Conservation (phyloP, 2,888 invertebrate genomes). For the Peribatodes rhomboidaria region DNA sequence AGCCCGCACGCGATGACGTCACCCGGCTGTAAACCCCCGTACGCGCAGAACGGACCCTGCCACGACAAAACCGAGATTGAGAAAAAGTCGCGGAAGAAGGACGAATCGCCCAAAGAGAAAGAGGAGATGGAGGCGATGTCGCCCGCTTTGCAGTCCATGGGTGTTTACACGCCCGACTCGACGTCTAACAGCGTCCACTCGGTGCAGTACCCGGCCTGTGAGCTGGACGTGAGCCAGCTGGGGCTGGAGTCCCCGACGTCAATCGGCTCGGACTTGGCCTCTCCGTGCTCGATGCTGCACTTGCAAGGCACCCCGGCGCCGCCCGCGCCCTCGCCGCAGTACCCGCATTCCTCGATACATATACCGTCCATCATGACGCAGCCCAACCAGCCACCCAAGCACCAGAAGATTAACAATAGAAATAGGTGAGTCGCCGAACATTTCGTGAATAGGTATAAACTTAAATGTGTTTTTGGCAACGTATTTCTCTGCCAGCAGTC, state of each 20-base stretch:
- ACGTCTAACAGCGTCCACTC: conserved; percentile 94
- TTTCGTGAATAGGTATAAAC: too few relatives aligned
- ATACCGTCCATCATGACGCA: conserved; percentile 83
- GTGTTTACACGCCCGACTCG: conserved; percentile 94
- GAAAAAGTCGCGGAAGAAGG: conserved; percentile 80
- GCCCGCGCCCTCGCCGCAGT: conserved; percentile 86
- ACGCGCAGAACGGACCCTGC: conserved; percentile 75
- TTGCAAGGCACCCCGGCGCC: conserved; percentile 74
- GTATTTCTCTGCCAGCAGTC: too few relatives aligned
- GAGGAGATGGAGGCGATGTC: conserved; percentile 81
- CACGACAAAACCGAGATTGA: conserved; percentile 78
- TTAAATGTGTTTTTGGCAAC: too few relatives aligned
- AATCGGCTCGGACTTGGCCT: conserved; percentile 94
- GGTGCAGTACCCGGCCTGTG: conserved; percentile 92
- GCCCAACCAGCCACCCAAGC: conserved; percentile 82
- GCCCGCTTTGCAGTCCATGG: conserved; percentile 92
- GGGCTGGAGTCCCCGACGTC: conserved; percentile 96
- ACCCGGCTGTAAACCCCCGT: conserved; percentile 72
- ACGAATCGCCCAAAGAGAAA: conserved; percentile 77
- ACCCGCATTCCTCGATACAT: conserved; percentile 84
- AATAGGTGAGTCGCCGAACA: conserved; percentile 72
- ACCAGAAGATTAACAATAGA: conserved; percentile 81
- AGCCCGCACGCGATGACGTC: conserved; percentile 74
- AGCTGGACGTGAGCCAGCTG: conserved; percentile 93
- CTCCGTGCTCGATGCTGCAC: conserved; percentile 91